A percentile compares a stretch with the other conserved stretches of the same genome.
Conservation (phyloP, 92 coral and sea anemone genomes). For the Palythoa grandiflora region DNA sequence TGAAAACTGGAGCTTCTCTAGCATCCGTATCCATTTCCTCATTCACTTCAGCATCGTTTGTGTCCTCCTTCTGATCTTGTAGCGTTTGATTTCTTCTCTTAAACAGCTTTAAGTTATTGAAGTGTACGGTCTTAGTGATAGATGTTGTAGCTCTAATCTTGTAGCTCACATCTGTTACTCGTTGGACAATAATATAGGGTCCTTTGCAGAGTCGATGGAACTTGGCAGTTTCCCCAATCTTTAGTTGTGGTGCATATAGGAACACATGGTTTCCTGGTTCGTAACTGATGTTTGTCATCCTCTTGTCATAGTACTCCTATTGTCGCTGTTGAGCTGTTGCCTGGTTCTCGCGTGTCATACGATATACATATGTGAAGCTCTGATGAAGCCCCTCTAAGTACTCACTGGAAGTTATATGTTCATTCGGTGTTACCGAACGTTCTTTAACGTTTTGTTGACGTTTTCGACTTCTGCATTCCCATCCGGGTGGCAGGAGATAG, state of each 20-base stretch:
- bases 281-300: neutral
- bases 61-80: neutral
- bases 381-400: too few relatives aligned
- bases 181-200: too few relatives aligned
- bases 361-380: too few relatives aligned
- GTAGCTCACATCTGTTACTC: neutral
- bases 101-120: slow-evolving; percentile 32
- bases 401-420: too few relatives aligned
- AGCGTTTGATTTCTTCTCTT: slow-evolving; percentile 9
- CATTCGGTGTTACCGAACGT: too few relatives aligned
- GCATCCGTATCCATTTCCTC: neutral
- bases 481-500: too few relatives aligned
- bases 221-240: too few relatives aligned
- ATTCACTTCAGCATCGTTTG: neutral
- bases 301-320: neutral
- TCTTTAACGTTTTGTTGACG: too few relatives aligned
- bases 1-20: too few relatives aligned
- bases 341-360: neutral
- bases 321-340: neutral
- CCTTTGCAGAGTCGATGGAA: too few relatives aligned
- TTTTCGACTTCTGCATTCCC: neutral
- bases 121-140: slow-evolving; percentile 42
- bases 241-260: too few relatives aligned
- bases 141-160: neutral
- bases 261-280: too few relatives aligned